Evolutionary conservation across 2,888 invertebrate species (phyloP).

Genomic region (Temnothorax rugatulus): DNA sequence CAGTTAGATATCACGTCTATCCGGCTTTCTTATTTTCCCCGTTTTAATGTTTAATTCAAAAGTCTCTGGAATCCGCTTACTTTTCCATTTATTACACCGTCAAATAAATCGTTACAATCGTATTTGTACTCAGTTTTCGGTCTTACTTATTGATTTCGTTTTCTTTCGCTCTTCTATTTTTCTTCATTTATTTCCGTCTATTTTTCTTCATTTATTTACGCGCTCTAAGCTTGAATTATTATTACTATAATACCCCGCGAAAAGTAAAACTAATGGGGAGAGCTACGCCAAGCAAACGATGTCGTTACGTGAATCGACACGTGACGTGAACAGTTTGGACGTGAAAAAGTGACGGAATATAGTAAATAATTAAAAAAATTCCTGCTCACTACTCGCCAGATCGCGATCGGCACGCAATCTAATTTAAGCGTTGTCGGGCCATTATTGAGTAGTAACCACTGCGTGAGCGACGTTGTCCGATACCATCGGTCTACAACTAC

Average conservation of each 20-base stretch:
- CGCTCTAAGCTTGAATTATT: too few relatives aligned
- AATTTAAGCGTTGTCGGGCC: conserved; percentile 58
- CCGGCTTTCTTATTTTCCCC: background rate
- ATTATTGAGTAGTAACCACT: conserved; percentile 69
- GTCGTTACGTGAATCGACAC: background rate
- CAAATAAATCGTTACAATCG: background rate
- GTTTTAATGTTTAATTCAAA: background rate
- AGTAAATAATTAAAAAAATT: conserved; percentile 67
- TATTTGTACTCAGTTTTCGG: background rate
- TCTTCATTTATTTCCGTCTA: background rate
- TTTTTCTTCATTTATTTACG: background rate
- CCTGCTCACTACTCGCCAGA: conserved; percentile 5
- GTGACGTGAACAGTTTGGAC: background rate
- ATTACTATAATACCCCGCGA: background rate
- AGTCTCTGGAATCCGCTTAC: background rate
- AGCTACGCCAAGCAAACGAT: background rate
- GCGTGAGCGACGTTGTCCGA: conserved; percentile 65
- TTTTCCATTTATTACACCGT: background rate
- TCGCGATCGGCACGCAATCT: conserved; percentile 61
- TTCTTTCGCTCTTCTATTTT: background rate
- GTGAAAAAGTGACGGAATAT: background rate
- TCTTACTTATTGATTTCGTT: background rate
- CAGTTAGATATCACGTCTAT: conserved; percentile 8
- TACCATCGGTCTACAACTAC: conserved; percentile 67
- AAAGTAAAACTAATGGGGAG: background rate